phyloP scores from a whole-genome alignment of 2,888 invertebrate species.

The Ommatoiulus sabulosus region DNA sequence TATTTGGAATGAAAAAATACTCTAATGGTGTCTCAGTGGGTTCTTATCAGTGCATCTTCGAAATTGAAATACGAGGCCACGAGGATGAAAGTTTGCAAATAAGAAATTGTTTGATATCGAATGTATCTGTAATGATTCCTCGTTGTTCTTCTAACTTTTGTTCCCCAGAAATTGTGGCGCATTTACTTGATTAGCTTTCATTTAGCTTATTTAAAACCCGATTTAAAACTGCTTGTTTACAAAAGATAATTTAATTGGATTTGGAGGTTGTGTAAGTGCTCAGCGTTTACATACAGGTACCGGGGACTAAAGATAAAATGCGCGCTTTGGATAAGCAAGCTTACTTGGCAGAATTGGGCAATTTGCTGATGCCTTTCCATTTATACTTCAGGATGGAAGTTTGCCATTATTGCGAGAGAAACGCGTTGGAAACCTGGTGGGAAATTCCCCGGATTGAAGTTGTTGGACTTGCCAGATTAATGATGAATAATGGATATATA shows the following conservation, averaged over 20 bases:
- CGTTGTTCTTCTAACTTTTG: background rate
- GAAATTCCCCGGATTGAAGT: too few relatives aligned
- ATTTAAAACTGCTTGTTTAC: background rate
- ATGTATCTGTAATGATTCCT: background rate
- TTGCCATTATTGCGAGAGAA: too few relatives aligned
- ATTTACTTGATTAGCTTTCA: background rate
- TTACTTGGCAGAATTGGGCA: background rate
- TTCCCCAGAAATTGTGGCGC: background rate
- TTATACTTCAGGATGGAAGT: too few relatives aligned
- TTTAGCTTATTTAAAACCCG: background rate
- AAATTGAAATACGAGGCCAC: too few relatives aligned
- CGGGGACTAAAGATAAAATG: background rate
- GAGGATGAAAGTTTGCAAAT: too few relatives aligned
- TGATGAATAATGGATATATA: too few relatives aligned
- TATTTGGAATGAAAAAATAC: background rate
- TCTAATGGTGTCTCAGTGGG: background rate
- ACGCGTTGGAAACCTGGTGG: too few relatives aligned
- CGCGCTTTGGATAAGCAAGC: background rate
- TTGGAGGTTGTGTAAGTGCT: background rate
- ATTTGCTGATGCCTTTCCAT: background rate
- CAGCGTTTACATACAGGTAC: background rate
- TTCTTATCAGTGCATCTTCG: background rate
- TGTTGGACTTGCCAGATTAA: too few relatives aligned
- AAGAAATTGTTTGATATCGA: background rate
- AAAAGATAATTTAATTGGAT: background rate